These are phyloP conservation scores for Zaprionus ornatus DNA, from an alignment of 1,140 invertebrate species.

Conservation along the genomic window DNA sequence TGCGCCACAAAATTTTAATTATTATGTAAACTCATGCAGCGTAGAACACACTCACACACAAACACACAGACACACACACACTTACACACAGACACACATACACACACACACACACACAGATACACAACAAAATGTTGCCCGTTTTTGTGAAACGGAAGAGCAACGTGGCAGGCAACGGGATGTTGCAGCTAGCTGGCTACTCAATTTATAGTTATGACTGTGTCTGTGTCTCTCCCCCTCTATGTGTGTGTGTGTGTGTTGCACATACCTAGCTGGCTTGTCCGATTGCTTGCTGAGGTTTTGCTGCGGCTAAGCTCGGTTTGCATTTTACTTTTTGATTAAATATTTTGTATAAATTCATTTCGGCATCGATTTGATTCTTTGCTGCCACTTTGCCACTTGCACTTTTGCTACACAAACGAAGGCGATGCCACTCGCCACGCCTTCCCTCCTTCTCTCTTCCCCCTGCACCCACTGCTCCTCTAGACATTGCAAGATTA, in stretches of 20 bases:
- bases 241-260: neutral
- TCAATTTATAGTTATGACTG: conserved; percentile 32
- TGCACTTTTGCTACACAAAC: conserved; percentile 43
- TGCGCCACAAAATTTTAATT: conserved; percentile 61
- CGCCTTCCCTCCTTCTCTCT: no score
- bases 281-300: conserved; percentile 31
- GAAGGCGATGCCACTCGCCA: neutral
- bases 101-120: conserved; percentile 2
- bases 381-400: conserved; percentile 26
- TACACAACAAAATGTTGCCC: conserved; percentile 45
- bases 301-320: conserved; percentile 11
- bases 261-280: neutral
- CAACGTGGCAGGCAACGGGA: neutral
- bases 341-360: conserved; percentile 46
- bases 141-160: conserved; percentile 3
- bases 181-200: neutral
- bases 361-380: conserved; percentile 36
- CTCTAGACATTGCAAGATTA: neutral
- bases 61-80: neutral
- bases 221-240: conserved; percentile 53
- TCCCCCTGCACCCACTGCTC: neutral
- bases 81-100: neutral
- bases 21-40: conserved; percentile 58
- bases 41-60: neutral
- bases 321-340: conserved; percentile 53